Evolutionary conservation across 2,888 invertebrate species (phyloP), one percentile per base, ranked within the genome.

Genomic region (Eupithecia centaureata): DNA sequence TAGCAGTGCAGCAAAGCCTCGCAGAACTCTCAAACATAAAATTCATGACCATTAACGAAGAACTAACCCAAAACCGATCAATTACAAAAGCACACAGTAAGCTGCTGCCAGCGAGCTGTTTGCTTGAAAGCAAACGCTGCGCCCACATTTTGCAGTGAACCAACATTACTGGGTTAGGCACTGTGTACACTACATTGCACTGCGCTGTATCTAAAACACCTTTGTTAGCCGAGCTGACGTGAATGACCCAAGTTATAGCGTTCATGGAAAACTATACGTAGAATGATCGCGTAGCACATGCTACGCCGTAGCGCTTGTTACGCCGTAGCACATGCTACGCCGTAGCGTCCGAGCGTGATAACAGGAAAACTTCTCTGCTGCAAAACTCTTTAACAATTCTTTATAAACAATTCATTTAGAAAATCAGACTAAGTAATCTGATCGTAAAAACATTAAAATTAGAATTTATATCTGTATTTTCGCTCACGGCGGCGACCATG

Each of bases 101-200:
- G 60, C 56, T 30, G 54, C 33, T 67, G 60, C 67, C 63, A 62
- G 60, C 47, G 63, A 65, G 42, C 60, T 59, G 65, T 70, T 70
- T 66, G 63, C 63, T 52, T 63, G 28, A 38, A 69, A 67, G 70
- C 71, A 79, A 76, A 78, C 75, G 68, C 60, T 72, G 65, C 73
- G 65, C 75, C 73, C 72, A 72, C 67, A 76, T 71, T 73, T 71
- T 75, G 65, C 70, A 68, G 57, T 69, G 54, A 75, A 76, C 71
- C 42, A 66, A 75, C 70, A 73, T 72, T 69, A 63, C 59, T 67
- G 54, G 66, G 63, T 47, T 33, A 66, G 63, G 66, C 63, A 15
- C 52, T 60, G 22, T 57, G 52, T 58, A 66, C 60, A 60, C 42
- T 27, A 27, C 61, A 59, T 59, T 69, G 69, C 63, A 65, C 67